Evolutionary conservation across 1,140 invertebrate species (phyloP).

Genomic region (Pseudachorutes palmiensis): DNA sequence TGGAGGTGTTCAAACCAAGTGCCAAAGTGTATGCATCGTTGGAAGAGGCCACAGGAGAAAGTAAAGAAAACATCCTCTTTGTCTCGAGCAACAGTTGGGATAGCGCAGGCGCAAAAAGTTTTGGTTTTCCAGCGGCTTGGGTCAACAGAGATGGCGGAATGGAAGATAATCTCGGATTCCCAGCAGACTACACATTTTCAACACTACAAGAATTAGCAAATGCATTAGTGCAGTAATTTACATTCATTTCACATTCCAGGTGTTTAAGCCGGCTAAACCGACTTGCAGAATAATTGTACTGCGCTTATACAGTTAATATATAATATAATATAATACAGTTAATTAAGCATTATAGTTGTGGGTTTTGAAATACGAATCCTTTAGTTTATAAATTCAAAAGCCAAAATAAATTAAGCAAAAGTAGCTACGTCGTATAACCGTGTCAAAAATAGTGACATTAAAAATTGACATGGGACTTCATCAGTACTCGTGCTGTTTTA

Average conservation of each 20-base stretch:
- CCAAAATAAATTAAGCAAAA: no score
- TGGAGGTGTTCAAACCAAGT: neutral
- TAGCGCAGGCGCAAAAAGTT: neutral
- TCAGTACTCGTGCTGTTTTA: no score
- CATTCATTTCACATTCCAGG: neutral
- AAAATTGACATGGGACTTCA: no score
- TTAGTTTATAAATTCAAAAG: no score
- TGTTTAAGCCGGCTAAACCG: no score
- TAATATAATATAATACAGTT: no score
- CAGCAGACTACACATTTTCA: neutral
- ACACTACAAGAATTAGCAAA: neutral
- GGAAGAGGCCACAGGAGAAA: neutral
- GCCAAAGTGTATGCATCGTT: neutral
- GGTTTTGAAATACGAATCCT: no score
- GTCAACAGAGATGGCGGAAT: neutral
- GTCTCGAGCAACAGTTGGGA: constrained; percentile 7
- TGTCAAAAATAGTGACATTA: no score
- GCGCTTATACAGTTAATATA: no score
- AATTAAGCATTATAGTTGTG: no score
- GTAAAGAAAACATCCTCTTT: neutral
- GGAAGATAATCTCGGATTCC: neutral
- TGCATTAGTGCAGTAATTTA: neutral
- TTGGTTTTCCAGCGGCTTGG: neutral
- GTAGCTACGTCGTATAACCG: no score
- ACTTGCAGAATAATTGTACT: no score